Conservation (phyloP, 2,888 invertebrate species). For the Pseudococcus viburni region DNA sequence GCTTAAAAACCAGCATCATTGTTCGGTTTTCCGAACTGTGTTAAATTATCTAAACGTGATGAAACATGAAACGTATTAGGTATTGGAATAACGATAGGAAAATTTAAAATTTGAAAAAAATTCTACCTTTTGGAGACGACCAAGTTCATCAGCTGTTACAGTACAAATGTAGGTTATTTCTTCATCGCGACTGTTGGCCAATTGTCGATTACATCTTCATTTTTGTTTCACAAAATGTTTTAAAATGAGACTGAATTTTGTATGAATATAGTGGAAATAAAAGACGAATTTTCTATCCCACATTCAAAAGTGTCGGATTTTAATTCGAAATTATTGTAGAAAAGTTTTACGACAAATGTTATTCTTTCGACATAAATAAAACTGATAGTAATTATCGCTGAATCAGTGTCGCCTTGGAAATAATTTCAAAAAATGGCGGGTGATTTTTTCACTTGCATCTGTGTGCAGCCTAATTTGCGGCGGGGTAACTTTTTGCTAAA, state of each 20-base stretch:
- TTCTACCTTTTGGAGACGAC: constrained; percentile 44
- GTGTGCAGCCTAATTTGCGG: too few relatives aligned
- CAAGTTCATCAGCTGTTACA: constrained; percentile 58
- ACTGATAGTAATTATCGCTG: constrained; percentile 34
- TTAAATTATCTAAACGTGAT: not conserved
- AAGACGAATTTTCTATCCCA: not conserved
- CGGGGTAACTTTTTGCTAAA: too few relatives aligned
- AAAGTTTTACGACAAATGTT: not conserved
- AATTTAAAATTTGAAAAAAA: not conserved
- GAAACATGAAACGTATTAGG: constrained; percentile 25
- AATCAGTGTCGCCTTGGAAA: not conserved
- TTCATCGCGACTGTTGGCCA: constrained; percentile 25
- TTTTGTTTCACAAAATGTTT: not conserved
- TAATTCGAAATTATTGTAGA: not conserved
- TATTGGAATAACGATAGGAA: not conserved
- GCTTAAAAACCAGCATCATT: not conserved
- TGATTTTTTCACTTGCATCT: not conserved
- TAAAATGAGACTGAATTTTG: not conserved
- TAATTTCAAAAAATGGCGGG: not conserved
- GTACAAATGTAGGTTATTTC: constrained; percentile 61
- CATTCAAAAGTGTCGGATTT: not conserved
- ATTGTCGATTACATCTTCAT: not conserved
- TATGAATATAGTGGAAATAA: not conserved
- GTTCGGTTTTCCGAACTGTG: not conserved
- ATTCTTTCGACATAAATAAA: constrained; percentile 35